Evolutionary conservation across 2,888 invertebrate genomes (phyloP), one percentile per base, ranked within the genome.

Genomic region (Tetramorium bicarinatum): DNA sequence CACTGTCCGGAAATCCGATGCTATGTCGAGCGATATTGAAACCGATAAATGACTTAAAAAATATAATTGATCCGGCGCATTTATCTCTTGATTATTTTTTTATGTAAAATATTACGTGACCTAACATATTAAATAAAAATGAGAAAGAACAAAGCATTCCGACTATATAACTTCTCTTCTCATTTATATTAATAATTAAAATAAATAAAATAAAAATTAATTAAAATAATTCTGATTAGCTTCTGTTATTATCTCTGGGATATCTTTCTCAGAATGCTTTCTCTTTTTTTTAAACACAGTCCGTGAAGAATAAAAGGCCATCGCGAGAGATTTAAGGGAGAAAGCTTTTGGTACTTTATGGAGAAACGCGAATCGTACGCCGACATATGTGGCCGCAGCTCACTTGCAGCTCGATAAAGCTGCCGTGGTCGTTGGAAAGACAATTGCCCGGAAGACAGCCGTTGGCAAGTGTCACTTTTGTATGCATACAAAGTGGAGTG

Each of bases 391-490:
- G 13, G n/a, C n/a, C 29, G 38, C 66, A 13, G 62, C 59, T 38
- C 62, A 44, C 61, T 87, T 71, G 11, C 25, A 56, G 62, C 74
- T 71, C 79, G 88, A 86, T 86, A 56, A 84, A 75, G 18, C n/a
- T 56, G 64, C 64, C 29, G 61, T 52, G 74, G 81, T 85, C 75
- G 76, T 89, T 84, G 80, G 61, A 44, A 83, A 87, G 83, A 90
- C 86, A 90, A 90, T 88, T 85, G 86, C 77, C 66, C 61, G 85
- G 83, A 86, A 87, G 90, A 90, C 85, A 86, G 81, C 84, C 82
- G 74, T 66, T 85, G 87, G 90, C 89, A 87, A 90, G 89, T 88
- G 90, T 85, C 90, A 87, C 83, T 86, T 77, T 77, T 81, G 77
- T 75, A 64, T 80, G 77, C 72, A 80, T 79, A 86, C 85, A 88